Conservation (phyloP, 2,113 vertebrate species). For the Pluvialis apricaria region DNA sequence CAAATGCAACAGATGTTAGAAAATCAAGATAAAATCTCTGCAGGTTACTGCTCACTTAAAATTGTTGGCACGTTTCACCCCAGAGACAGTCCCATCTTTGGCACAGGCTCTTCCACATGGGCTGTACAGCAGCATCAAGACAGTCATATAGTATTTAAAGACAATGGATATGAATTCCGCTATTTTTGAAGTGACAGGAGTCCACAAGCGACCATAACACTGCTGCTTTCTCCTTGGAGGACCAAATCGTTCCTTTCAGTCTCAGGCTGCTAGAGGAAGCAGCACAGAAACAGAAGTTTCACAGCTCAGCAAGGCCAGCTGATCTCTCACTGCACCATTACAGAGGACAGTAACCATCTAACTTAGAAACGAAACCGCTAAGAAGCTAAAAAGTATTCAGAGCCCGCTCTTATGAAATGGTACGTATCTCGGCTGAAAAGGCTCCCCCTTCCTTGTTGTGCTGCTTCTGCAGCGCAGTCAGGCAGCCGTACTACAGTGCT, state of each 20-base stretch:
- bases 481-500: neutral
- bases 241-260: neutral
- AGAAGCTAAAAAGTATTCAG: neutral
- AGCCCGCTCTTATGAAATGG: neutral
- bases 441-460: neutral
- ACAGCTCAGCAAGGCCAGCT: neutral
- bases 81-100: neutral
- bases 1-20: neutral
- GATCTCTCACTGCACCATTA: neutral
- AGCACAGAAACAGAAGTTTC: neutral
- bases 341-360: neutral
- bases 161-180: neutral
- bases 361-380: neutral
- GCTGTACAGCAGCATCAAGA: neutral
- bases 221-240: neutral
- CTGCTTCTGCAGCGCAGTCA: neutral
- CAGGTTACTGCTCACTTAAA: neutral
- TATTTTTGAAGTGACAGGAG: neutral
- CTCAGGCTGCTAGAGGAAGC: neutral
- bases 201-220: neutral
- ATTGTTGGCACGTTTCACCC: neutral
- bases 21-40: neutral
- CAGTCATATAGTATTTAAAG: neutral
- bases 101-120: neutral
- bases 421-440: neutral